Conservation (phyloP, 2,113 vertebrate genomes). For the Archocentrus centrarchus region DNA sequence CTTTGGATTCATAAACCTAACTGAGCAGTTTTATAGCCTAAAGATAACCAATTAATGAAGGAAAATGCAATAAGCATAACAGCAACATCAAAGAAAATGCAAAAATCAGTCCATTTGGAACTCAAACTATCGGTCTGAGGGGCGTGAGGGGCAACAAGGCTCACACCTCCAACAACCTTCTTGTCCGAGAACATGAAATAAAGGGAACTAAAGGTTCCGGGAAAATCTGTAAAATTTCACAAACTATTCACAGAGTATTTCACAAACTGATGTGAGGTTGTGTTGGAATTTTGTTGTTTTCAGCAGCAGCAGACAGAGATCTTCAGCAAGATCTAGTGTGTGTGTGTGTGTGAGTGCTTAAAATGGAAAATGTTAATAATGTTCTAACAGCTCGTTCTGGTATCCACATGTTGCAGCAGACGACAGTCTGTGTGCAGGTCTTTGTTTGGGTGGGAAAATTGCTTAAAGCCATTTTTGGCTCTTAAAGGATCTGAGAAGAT, state of each 20-base stretch:
- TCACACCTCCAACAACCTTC: not conserved
- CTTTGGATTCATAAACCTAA: not conserved
- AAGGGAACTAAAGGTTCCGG: accelerated
- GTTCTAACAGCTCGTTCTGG: not conserved
- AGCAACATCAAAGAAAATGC: not conserved
- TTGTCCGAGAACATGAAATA: not conserved
- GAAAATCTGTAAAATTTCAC: not conserved
- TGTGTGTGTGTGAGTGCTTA: too few relatives aligned
- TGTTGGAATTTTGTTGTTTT: too few relatives aligned
- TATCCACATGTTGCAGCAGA: not conserved
- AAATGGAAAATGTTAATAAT: not conserved
- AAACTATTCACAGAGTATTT: not conserved
- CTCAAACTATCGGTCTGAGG: too few relatives aligned
- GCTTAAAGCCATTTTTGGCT: not conserved
- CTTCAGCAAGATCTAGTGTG: too few relatives aligned
- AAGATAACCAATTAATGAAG: not conserved
- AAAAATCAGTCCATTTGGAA: too few relatives aligned
- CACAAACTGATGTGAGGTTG: too few relatives aligned
- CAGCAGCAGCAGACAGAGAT: too few relatives aligned
- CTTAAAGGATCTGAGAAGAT: not conserved
- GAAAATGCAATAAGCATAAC: not conserved
- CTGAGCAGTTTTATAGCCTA: not conserved
- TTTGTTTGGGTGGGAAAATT: not conserved
- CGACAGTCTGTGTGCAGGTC: not conserved
- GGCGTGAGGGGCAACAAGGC: too few relatives aligned